Evolutionary conservation across 2,797 vertebrate species (phyloP).

Genomic region (Sebastes paucispinis): DNA sequence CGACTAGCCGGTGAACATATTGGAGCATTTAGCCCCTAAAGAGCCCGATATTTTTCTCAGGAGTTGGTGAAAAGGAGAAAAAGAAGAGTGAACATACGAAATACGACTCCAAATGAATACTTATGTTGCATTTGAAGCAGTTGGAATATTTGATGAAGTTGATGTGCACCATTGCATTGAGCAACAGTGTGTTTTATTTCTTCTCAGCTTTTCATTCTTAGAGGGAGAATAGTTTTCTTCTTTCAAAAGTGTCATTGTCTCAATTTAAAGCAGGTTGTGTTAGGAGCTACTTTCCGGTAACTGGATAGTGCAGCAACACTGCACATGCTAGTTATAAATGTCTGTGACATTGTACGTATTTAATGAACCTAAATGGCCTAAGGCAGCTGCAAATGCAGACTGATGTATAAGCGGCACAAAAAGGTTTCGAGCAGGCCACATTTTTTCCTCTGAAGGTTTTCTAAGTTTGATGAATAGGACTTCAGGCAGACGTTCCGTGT

Average conservation of each 20-base stretch:
- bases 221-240: not conserved
- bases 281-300: not conserved
- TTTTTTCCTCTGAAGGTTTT: constrained; percentile 38
- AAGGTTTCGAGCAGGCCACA: constrained; percentile 10
- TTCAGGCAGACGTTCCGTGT: constrained; percentile 54
- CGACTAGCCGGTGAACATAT: too few species aligned
- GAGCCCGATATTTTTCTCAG: too few species aligned
- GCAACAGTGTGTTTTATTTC: too few species aligned
- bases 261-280: not conserved
- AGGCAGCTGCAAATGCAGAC: constrained; percentile 37
- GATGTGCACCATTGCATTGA: too few species aligned
- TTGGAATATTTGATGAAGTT: too few species aligned
- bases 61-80: too few species aligned
- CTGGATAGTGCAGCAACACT: not conserved
- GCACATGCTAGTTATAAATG: constrained; percentile 19
- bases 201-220: too few species aligned
- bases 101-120: not conserved
- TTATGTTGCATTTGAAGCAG: not conserved
- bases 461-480: constrained; percentile 46
- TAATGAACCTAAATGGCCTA: constrained; percentile 44
- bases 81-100: not conserved
- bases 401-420: constrained; percentile 16
- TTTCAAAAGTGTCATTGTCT: not conserved
- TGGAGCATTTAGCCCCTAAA: too few species aligned
- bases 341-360: constrained; percentile 36